phyloP scores from a whole-genome alignment of 2,888 invertebrate genomes.

The Drosophila longiperda region DNA sequence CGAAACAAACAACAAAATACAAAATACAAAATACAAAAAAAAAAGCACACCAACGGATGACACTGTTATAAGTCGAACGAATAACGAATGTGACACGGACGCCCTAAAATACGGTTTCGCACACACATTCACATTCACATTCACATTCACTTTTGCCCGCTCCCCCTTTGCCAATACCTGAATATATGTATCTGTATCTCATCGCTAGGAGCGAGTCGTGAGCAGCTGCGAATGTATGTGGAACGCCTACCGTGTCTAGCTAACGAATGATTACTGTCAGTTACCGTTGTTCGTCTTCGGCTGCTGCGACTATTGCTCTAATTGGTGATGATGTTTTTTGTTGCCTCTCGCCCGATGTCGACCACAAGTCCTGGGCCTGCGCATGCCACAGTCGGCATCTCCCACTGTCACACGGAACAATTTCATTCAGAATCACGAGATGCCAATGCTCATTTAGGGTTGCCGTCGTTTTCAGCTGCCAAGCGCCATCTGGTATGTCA shows the following conservation, averaged over 20 bases:
- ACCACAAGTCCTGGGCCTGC: constrained; percentile 39
- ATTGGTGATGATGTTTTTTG: constrained; percentile 41
- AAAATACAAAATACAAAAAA: constrained; percentile 5
- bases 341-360: constrained; percentile 22
- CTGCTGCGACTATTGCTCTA: constrained; percentile 39
- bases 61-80: constrained; percentile 33
- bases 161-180: constrained; percentile 40
- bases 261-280: constrained; percentile 72
- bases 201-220: constrained; percentile 29
- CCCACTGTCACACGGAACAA: constrained; percentile 26
- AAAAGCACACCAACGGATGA: constrained; percentile 23
- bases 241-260: constrained; percentile 69
- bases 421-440: constrained; percentile 61
- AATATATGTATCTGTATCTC: constrained; percentile 41
- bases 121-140: constrained; percentile 66
- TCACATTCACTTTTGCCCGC: constrained; percentile 64
- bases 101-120: constrained; percentile 36
- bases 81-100: constrained; percentile 36
- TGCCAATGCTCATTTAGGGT: constrained; percentile 64
- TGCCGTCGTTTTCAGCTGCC: constrained; percentile 29
- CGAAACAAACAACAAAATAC: constrained; percentile 12
- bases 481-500: constrained; percentile 33
- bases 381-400: constrained; percentile 26
- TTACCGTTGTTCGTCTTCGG: constrained; percentile 40
- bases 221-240: constrained; percentile 41